Base-by-base conservation (phyloP, 2,888 invertebrate genomes). In the Andricus quercusramuli region DNA sequence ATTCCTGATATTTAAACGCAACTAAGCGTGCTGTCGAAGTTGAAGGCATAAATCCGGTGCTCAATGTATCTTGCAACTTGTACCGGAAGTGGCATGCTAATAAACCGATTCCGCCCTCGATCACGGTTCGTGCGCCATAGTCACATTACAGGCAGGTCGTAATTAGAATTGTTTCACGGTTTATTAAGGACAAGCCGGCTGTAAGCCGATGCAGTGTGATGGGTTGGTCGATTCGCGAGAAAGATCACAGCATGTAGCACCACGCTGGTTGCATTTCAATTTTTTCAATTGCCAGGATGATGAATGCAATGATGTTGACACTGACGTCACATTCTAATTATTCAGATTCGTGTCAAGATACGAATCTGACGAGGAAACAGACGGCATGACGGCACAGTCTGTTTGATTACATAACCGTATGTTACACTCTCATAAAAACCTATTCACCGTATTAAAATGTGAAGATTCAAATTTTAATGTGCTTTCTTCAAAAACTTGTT, bases 101-200 rank as follows among this genome's bases (percentile, higher is more conserved):
- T 74, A 74, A 74, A 74, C 74, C 32, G 74, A 74, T 74, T n/a
- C 56, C 51, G 70, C 70, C 70, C 70, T 74, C 70, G 51, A 74
- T 32, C 70, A 74, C 32, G 70, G 51, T 74, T 74, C 70, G 32
- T 74, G 51, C 56, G 17, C 70, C 70, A 51, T 74, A 51, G 56
- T 74, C 74, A 74, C 79, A 78, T 77, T 78, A 82, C 47, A 80
- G 81, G 83, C 83, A 84, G 80, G 83, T 86, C 83, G 86, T 86
- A 90, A 90, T 91, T 90, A 89, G 88, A 89, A 87, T 90, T 85
- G 87, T 89, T 90, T 89, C 89, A 88, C 85, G 87, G 87, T 86
- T 86, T 89, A 89, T 90, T 89, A 87, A 86, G 84, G 83, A 86
- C 84, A 81, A 47, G 81, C 74, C 81, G 74, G 82, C 67, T 78